Percentiles rank a stretch among this genome's conserved stretches.
phyloP scores from a whole-genome alignment of 2,797 vertebrate genomes.

The Coccyzus lansbergi region DNA sequence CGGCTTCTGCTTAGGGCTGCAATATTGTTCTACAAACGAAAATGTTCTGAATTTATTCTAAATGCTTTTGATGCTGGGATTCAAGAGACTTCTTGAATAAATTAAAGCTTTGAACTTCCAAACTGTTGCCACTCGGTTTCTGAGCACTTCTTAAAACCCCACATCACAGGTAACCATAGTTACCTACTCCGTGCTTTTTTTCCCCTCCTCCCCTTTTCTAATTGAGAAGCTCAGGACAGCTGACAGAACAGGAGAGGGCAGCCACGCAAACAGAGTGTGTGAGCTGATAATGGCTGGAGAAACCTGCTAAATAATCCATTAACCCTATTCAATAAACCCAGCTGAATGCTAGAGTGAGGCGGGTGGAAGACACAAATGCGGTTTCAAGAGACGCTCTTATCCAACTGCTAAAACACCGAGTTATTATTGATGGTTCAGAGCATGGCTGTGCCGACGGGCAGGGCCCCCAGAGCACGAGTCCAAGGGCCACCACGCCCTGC shows the following conservation, averaged over 20 bases:
- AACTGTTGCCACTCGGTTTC: conserved; percentile 44
- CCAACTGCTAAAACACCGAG: background rate
- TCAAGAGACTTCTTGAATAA: conserved; percentile 47
- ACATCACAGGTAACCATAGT: conserved; percentile 64
- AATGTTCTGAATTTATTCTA: conserved; percentile 3
- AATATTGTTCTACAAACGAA: background rate
- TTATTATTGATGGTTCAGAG: background rate
- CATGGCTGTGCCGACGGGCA: background rate
- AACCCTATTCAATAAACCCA: conserved; percentile 26
- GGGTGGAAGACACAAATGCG: background rate
- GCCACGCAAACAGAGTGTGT: conserved; percentile 1
- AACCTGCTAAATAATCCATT: conserved; percentile 40
- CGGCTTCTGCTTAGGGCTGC: background rate
- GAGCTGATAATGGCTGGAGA: conserved; percentile 15
- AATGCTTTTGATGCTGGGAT: conserved; percentile 21
- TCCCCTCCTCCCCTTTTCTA: background rate
- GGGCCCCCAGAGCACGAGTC: background rate
- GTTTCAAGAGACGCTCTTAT: background rate
- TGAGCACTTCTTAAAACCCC: conserved; percentile 31
- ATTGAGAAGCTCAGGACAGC: conserved; percentile 54
- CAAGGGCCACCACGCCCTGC: background rate
- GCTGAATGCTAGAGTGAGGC: background rate
- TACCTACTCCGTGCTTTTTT: background rate
- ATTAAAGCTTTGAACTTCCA: conserved; percentile 60
- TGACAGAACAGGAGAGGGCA: conserved; percentile 16